phyloP scores from a whole-genome alignment of 2,888 invertebrate species.

The Apoda limacodes region DNA sequence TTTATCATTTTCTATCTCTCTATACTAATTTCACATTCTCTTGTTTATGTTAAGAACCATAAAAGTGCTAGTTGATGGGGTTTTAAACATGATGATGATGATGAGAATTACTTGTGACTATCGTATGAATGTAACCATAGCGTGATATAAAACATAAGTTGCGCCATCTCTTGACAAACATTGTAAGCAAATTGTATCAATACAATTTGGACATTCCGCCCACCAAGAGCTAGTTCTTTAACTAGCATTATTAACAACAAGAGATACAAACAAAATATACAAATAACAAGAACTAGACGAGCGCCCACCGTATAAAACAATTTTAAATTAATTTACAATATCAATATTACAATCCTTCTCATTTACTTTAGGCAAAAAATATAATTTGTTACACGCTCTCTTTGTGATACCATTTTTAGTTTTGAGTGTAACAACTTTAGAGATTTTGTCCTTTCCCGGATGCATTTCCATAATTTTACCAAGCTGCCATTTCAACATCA shows the following conservation, averaged over 20 bases:
- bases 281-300: too few species aligned
- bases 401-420: conserved; percentile 2
- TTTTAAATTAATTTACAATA: not conserved
- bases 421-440: conserved; percentile 6
- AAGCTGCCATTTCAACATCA: conserved; percentile 6
- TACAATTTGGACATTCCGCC: not conserved
- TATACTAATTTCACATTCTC: too few species aligned
- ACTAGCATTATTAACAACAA: not conserved
- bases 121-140: too few species aligned
- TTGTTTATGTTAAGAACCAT: too few species aligned
- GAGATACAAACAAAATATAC: not conserved
- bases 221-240: not conserved
- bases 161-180: too few species aligned
- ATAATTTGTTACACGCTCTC: conserved; percentile 2
- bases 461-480: conserved; percentile 3
- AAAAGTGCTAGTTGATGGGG: too few species aligned
- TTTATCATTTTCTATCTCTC: too few species aligned
- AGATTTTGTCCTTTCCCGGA: conserved; percentile 6
- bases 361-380: not conserved
- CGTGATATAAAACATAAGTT: not conserved
- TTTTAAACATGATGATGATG: too few species aligned
- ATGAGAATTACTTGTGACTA: too few species aligned
- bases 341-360: not conserved
- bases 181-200: too few species aligned
- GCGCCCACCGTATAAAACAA: not conserved